phyloP scores from a whole-genome alignment of 1,140 invertebrate species.

The Oreohelix idahoensis region DNA sequence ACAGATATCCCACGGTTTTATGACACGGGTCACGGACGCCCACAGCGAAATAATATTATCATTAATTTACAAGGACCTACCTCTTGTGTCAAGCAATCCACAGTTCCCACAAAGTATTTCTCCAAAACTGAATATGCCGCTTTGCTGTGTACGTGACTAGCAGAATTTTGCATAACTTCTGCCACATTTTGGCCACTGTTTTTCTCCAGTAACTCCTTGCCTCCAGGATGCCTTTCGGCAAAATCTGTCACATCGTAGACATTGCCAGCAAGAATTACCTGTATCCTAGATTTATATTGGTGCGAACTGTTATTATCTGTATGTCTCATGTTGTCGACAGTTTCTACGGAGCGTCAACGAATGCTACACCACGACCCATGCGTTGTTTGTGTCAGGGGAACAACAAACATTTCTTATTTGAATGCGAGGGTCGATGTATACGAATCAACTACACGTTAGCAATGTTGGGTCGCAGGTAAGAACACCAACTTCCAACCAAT shows the following conservation, averaged over 20 bases:
- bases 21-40: too few relatives aligned
- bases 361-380: not conserved
- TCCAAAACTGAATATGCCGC: slow-evolving; percentile 71
- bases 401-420: too few relatives aligned
- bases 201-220: slow-evolving; percentile 62
- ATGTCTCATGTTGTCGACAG: not conserved
- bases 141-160: slow-evolving; percentile 69
- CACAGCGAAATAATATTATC: too few relatives aligned
- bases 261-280: slow-evolving; percentile 58
- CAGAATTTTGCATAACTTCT: slow-evolving; percentile 60
- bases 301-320: not conserved
- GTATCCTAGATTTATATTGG: not conserved
- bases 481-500: not conserved
- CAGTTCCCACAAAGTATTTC: slow-evolving; percentile 65
- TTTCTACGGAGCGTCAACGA: not conserved
- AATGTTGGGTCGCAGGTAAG: not conserved
- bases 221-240: slow-evolving; percentile 71
- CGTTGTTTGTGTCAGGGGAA: not conserved
- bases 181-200: slow-evolving; percentile 68
- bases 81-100: not conserved
- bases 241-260: slow-evolving; percentile 73
- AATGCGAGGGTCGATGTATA: not conserved
- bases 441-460: not conserved
- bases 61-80: not conserved
- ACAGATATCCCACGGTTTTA: too few relatives aligned